phyloP scores from a whole-genome alignment of 2,888 invertebrate species.

The Vanessa cardui region DNA sequence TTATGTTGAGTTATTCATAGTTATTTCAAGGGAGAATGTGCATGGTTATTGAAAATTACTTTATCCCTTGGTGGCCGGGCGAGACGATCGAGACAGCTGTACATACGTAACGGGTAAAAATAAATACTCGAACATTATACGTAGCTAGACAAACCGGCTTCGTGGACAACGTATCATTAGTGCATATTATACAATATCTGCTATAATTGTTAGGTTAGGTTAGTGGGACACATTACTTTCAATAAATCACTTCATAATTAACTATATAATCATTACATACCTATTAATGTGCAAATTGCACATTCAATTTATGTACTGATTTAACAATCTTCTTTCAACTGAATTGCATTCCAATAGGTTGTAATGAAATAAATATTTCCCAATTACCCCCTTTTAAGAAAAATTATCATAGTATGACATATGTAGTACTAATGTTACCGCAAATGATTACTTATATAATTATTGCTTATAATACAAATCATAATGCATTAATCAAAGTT shows the following conservation, averaged over 20 bases:
- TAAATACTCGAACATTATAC: slow-evolving; percentile 80
- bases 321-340: no score
- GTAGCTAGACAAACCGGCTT: slow-evolving; percentile 77
- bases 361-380: no score
- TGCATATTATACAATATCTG: slow-evolving; percentile 47
- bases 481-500: no score
- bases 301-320: no score
- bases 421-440: no score
- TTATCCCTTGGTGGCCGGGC: slow-evolving; percentile 72
- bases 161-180: slow-evolving; percentile 77
- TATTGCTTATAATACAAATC: no score
- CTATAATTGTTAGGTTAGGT: slow-evolving; percentile 46
- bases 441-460: no score
- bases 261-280: neutral
- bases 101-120: slow-evolving; percentile 81
- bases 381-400: no score
- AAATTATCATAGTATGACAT: no score
- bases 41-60: slow-evolving; percentile 53
- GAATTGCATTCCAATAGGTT: no score
- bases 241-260: slow-evolving; percentile 2
- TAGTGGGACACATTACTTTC: slow-evolving; percentile 13
- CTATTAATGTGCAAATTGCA: no score
- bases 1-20: slow-evolving; percentile 39
- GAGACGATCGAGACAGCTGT: slow-evolving; percentile 75
- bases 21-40: slow-evolving; percentile 49